Evolutionary conservation across 2,797 vertebrate species (phyloP).

Genomic region (Enteromius unitaeniatus): DNA sequence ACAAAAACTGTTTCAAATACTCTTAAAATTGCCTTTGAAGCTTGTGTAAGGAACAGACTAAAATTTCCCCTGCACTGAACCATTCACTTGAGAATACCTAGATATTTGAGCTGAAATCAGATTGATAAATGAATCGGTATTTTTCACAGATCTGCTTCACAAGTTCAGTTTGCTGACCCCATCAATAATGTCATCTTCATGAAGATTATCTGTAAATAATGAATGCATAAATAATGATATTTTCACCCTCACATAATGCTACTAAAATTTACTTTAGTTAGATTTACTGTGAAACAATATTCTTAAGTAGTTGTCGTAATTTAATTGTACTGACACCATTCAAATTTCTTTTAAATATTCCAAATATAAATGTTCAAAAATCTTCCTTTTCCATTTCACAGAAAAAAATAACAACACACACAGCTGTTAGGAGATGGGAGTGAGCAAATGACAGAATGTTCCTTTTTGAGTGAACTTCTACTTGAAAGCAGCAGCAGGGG

Average conservation of each 20-base stretch:
- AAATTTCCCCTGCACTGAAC: background rate
- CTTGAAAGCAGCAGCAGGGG: conserved; percentile 6
- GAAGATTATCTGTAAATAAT: background rate
- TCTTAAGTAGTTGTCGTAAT: background rate
- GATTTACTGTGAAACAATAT: background rate
- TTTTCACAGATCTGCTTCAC: background rate
- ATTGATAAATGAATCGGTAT: background rate
- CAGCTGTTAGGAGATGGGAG: background rate
- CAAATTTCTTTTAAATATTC: background rate
- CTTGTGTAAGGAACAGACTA: background rate
- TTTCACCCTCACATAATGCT: background rate
- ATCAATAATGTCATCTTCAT: background rate
- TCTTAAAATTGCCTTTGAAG: background rate
- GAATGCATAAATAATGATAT: background rate
- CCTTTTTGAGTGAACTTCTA: background rate
- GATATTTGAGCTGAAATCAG: background rate
- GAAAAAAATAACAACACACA: background rate
- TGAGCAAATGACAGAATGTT: conserved; percentile 17
- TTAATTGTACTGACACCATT: too few species aligned
- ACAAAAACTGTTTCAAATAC: too few species aligned
- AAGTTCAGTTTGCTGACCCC: background rate
- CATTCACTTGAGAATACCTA: background rate
- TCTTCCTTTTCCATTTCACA: background rate
- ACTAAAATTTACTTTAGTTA: background rate
- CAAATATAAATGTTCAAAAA: background rate